Percentiles rank a stretch among this genome's conserved stretches.
These are phyloP conservation scores for Phalanger gymnotis DNA, from an alignment of 2,797 vertebrate species.

Conservation along the genomic window DNA sequence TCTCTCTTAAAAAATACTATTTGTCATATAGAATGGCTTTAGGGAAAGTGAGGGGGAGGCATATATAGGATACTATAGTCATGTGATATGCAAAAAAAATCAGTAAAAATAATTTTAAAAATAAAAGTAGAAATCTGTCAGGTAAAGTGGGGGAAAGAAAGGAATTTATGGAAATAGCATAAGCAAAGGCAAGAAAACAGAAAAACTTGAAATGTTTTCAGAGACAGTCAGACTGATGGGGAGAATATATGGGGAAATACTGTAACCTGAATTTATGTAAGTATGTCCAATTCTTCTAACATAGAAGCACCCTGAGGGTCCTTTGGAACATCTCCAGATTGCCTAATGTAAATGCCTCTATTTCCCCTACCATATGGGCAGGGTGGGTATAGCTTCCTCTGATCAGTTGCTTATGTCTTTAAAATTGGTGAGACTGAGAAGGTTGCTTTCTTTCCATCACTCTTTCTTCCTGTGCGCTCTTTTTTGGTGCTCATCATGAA, in stretches of 20 bases:
- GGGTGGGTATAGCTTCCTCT: neutral
- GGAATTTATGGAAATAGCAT: neutral
- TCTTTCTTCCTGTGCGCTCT: neutral
- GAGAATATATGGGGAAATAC: neutral
- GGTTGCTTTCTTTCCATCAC: neutral
- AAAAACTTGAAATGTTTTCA: neutral
- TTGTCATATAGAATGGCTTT: neutral
- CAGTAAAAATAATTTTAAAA: no score
- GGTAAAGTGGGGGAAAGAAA: neutral
- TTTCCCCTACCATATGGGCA: neutral
- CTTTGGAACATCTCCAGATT: neutral
- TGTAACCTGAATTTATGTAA: neutral
- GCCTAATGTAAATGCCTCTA: neutral
- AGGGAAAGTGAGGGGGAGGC: neutral
- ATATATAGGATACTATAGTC: neutral
- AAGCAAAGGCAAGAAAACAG: neutral
- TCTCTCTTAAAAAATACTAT: neutral
- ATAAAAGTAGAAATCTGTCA: neutral
- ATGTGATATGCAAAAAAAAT: no score
- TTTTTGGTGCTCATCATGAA: neutral
- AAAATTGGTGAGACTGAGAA: no score
- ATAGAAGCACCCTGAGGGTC: no score
- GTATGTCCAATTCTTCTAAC: no score
- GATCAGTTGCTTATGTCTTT: neutral
- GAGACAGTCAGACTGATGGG: neutral